Conservation (phyloP, 2,797 vertebrate species). For the Halcyon chelicuti region DNA sequence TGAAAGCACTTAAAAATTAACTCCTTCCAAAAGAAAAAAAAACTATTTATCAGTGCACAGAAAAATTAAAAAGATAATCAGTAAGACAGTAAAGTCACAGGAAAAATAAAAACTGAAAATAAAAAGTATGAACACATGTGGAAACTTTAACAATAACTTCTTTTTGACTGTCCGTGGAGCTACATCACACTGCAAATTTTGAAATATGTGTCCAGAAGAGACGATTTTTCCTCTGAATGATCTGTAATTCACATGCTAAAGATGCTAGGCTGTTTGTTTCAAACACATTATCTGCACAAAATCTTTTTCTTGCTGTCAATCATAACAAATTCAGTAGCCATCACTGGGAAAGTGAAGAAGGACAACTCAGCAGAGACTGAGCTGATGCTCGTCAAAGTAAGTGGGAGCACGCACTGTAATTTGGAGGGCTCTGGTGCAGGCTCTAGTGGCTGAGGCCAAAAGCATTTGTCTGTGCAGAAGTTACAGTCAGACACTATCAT, state of each 20-base stretch:
- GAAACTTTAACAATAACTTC: background rate
- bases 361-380: background rate
- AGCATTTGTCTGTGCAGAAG: background rate
- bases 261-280: background rate
- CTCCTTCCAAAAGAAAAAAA: background rate
- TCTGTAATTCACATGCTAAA: background rate
- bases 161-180: background rate
- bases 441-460: background rate
- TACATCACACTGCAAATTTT: background rate
- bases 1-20: background rate
- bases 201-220: background rate
- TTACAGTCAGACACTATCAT: background rate
- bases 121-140: background rate
- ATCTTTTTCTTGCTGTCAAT: background rate
- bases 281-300: background rate
- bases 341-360: background rate
- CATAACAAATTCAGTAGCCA: background rate
- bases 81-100: background rate
- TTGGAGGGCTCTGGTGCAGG: background rate
- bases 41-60: background rate
- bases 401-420: background rate
- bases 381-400: background rate
- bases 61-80: background rate
- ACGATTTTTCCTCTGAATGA: background rate
- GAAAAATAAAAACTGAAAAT: background rate